Percentiles rank a stretch among this genome's conserved stretches.
phyloP scores from a whole-genome alignment of 2,797 vertebrate species.

The Galago senegalensis region DNA sequence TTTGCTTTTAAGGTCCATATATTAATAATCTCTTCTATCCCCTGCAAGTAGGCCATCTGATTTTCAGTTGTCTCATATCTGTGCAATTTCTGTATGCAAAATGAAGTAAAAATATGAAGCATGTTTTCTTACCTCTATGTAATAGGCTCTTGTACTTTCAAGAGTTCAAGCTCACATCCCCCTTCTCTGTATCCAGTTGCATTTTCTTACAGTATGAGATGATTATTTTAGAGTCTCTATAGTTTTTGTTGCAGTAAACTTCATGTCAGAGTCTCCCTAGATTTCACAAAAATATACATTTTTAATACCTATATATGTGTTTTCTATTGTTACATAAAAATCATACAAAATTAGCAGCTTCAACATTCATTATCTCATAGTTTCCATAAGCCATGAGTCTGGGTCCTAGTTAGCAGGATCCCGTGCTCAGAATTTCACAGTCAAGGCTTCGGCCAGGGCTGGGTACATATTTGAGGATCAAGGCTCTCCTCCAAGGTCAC shows the following conservation, averaged over 20 bases:
- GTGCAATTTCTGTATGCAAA: neutral
- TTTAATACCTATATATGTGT: neutral
- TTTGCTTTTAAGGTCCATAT: neutral
- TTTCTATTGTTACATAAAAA: neutral
- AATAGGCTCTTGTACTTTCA: neutral
- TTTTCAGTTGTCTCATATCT: constrained; percentile 11
- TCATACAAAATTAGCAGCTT: neutral
- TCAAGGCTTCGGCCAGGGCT: neutral
- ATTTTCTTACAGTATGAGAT: neutral
- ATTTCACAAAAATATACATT: neutral
- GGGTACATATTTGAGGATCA: neutral
- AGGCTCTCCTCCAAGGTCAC: neutral
- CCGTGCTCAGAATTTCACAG: neutral
- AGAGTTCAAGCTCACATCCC: neutral
- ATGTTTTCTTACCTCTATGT: neutral
- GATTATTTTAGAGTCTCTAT: neutral
- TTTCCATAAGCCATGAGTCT: neutral
- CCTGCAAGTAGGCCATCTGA: neutral
- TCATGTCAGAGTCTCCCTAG: neutral
- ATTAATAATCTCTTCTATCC: neutral
- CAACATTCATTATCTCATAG: neutral
- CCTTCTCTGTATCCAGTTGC: neutral
- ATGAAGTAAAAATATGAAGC: neutral
- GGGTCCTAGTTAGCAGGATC: neutral
- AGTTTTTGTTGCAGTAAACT: neutral